Evolutionary conservation across 2,797 vertebrate genomes (phyloP), one percentile per base, ranked within the genome.

Genomic region (Cirrhinus mrigala): DNA sequence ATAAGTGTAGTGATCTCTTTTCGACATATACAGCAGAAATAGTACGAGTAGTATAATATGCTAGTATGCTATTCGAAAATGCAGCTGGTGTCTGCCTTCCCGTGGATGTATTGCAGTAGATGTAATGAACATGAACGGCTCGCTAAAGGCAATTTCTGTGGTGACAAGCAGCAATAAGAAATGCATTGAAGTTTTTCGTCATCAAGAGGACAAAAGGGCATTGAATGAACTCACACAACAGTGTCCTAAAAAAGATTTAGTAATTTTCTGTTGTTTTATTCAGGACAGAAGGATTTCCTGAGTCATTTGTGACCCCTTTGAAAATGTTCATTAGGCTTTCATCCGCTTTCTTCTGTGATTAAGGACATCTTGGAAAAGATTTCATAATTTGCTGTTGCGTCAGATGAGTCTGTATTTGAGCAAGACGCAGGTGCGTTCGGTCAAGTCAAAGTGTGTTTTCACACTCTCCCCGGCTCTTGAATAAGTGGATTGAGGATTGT

Each of bases 371-470:
- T 20, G 10, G 48, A 29, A 54, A 54, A 84, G 33, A 84, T 58
- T 68, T 69, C 1, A 6, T 54, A 24, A 60, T 71, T 48, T 48
- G 20, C 12, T 4, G 14, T 20, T 24, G 66, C 10, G 5, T 82
- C 56, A 60, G 69, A 60, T 27, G 6, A 58, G 33, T 75, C 46
- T 68, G 64, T 16, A 29, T 62, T 84, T 44, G 9, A 12, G 40
- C 37, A 50, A 58, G 83, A 71, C 11, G 10, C 24, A 20, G 75
- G 52, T 84, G 52, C 40, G 18, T 60, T 71, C 20, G 40, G 52
- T 79, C 83, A 79, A 37, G 48, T 87, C 83, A 84, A 84, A 83
- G 76, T 82, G 64, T 81, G 81, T 84, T 90, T 87, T 85, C 52
- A 79, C 76, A 46, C 75, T 84, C 50, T 29, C 64, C 52, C 52